Evolutionary conservation across 2,888 invertebrate genomes (phyloP).

Genomic region (Hydrotaea cyrtoneurina): DNA sequence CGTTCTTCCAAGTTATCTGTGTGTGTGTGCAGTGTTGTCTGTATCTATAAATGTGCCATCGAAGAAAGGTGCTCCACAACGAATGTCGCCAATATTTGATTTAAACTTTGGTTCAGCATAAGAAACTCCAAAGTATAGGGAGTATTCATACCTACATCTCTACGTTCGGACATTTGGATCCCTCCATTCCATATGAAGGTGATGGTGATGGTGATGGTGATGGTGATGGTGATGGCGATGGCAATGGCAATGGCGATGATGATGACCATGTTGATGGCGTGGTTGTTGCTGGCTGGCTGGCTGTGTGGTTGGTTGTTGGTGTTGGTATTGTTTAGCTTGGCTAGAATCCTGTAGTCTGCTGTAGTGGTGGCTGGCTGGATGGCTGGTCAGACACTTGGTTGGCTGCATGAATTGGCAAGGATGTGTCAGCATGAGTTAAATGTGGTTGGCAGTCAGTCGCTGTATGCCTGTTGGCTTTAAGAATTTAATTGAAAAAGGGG

Average conservation of each 20-base stretch:
- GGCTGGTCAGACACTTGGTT: slow-evolving; percentile 57
- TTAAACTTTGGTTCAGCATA: slow-evolving; percentile 49
- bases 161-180: neutral
- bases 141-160: neutral
- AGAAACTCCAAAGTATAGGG: slow-evolving; percentile 42
- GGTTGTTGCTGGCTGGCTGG: neutral
- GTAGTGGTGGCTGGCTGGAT: slow-evolving; percentile 23
- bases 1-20: slow-evolving; percentile 43
- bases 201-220: slow-evolving; percentile 32
- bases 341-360: slow-evolving; percentile 21
- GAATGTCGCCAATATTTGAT: slow-evolving; percentile 69
- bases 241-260: too few species aligned
- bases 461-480: slow-evolving; percentile 64
- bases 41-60: slow-evolving; percentile 20
- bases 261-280: slow-evolving; percentile 30
- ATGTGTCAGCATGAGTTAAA: slow-evolving; percentile 67
- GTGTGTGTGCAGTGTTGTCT: neutral
- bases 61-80: slow-evolving; percentile 53
- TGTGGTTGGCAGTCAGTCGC: slow-evolving; percentile 62
- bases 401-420: slow-evolving; percentile 63
- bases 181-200: slow-evolving; percentile 43
- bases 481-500: slow-evolving; percentile 67
- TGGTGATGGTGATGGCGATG: slow-evolving; percentile 38
- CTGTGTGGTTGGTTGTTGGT: slow-evolving; percentile 43
- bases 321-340: slow-evolving; percentile 6